phyloP scores from a whole-genome alignment of 2,113 vertebrate genomes.

The Procapra przewalskii region DNA sequence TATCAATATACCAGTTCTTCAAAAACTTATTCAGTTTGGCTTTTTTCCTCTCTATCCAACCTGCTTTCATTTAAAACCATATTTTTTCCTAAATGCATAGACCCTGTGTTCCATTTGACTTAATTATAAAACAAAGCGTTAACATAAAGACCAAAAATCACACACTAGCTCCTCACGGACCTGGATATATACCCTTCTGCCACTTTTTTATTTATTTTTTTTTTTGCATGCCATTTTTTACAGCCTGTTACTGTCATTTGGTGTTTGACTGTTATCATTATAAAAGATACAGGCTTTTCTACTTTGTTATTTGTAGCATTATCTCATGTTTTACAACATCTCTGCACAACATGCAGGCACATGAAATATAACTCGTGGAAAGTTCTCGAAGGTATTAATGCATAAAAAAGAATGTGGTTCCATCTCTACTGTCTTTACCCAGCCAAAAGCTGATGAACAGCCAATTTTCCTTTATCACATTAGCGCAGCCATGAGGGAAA shows the following conservation, averaged over 20 bases:
- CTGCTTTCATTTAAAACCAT: slow-evolving; percentile 59
- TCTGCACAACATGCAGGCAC: slow-evolving; percentile 81
- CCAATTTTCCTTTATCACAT: slow-evolving; percentile 99
- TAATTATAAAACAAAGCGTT: slow-evolving; percentile 75
- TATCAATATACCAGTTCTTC: slow-evolving; percentile 66
- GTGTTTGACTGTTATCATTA: slow-evolving; percentile 92
- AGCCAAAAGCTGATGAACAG: slow-evolving; percentile 96
- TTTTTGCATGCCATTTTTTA: slow-evolving; percentile 84
- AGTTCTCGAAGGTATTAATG: slow-evolving; percentile 88
- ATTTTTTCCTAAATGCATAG: slow-evolving; percentile 65
- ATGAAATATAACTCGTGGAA: slow-evolving; percentile 90
- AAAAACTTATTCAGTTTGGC: slow-evolving; percentile 65
- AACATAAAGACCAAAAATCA: slow-evolving; percentile 56
- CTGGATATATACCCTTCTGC: neutral
- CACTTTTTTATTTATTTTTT: slow-evolving; percentile 49
- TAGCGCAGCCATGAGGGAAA: slow-evolving; percentile 95
- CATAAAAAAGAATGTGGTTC: slow-evolving; percentile 86
- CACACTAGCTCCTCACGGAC: neutral
- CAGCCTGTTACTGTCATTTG: slow-evolving; percentile 88
- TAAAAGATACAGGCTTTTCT: slow-evolving; percentile 92
- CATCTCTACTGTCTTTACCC: slow-evolving; percentile 86
- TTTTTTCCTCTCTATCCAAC: slow-evolving; percentile 55
- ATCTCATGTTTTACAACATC: slow-evolving; percentile 91
- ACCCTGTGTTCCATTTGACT: slow-evolving; percentile 62
- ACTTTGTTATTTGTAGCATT: slow-evolving; percentile 92